Base-by-base conservation (phyloP, 1,140 invertebrate genomes). In the Drosophila mojavensis region DNA sequence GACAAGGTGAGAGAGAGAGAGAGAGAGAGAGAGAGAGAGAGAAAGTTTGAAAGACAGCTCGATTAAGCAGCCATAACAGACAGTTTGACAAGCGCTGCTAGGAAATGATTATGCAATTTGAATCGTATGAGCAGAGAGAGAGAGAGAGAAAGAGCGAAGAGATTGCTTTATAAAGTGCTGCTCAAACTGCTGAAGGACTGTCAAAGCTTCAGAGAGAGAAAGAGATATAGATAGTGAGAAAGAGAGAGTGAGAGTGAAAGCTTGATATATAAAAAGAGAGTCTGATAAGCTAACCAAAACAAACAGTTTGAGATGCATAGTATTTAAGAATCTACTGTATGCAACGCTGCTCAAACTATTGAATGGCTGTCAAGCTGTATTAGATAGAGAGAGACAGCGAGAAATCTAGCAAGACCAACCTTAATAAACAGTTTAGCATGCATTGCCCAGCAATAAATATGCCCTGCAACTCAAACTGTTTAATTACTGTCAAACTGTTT, bases 81-180 rank as follows among this genome's bases (percentile, higher is more conserved):
- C 33, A 36, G 33, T 36, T 36, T 2, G 33, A 36, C 9, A 36
- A 3, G 54, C 39, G 67, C 48, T 51, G 53, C 1, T 43, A 11
- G 5, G 24, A 13, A 58, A 58, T 30, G 60, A 53, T 71, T 82
- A 62, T 73, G 81, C 58, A 77, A 80, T 54, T 53, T 63, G 43
- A 17, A 47, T 48, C 45, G 71, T 43, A 5, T 41, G 33, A 36
- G 33, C 33, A 1, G 33, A 36, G 33, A 33, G 33, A 1, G 33
- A 36, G 33, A 33, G 33, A 33, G 36, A 9, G 9, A 36, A 9
- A 36, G 33, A 45, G 43, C 43, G 2, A 13, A 6, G 1, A 20
- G 6, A 47, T 7, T 15, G 6, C n/a, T 6, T 26, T n/a, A 3
- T 9, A 30, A 15, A 54, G 4, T 56, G 6, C 13, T 5, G 51